Percentiles rank a stretch among this genome's conserved stretches.
Evolutionary conservation across 2,113 vertebrate genomes (phyloP).

Genomic region (Ophthalmolycus amberensis): DNA sequence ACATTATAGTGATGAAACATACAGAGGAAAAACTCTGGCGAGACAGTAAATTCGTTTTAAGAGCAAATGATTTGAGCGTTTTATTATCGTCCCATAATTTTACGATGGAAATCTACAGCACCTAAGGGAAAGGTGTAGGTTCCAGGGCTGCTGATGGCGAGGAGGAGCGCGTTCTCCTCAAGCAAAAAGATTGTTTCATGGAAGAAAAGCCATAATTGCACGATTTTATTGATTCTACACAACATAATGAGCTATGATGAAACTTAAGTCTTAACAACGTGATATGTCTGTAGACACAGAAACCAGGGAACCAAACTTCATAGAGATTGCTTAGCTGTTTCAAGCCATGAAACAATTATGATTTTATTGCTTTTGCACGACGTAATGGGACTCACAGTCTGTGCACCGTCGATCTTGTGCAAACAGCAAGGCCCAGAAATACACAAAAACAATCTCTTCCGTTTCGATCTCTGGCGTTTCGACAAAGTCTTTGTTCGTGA

Average conservation of each 20-base stretch:
- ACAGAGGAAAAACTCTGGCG: background rate
- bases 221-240: constrained; percentile 38
- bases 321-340: constrained; percentile 7
- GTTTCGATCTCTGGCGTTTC: background rate
- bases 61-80: constrained; percentile 1
- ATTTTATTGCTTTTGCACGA: constrained; percentile 16
- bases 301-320: constrained; percentile 19
- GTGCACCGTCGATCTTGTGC: background rate
- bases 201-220: constrained; percentile 21
- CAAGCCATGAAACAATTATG: constrained; percentile 24
- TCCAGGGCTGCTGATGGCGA: background rate
- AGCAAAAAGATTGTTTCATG: constrained; percentile 3
- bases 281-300: constrained; percentile 26
- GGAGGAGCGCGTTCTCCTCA: background rate
- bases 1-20: background rate
- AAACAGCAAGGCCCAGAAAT: constrained; percentile 7
- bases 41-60: background rate
- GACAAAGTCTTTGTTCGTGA: constrained; percentile 19
- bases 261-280: constrained; percentile 13
- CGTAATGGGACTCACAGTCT: background rate
- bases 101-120: background rate
- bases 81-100: background rate
- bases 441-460: constrained; percentile 6
- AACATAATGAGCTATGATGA: constrained; percentile 40
- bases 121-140: constrained; percentile 7